These are phyloP conservation scores for Dolichomitus sp. DNA, from an alignment of 2,888 invertebrate species.

Conservation along the genomic window DNA sequence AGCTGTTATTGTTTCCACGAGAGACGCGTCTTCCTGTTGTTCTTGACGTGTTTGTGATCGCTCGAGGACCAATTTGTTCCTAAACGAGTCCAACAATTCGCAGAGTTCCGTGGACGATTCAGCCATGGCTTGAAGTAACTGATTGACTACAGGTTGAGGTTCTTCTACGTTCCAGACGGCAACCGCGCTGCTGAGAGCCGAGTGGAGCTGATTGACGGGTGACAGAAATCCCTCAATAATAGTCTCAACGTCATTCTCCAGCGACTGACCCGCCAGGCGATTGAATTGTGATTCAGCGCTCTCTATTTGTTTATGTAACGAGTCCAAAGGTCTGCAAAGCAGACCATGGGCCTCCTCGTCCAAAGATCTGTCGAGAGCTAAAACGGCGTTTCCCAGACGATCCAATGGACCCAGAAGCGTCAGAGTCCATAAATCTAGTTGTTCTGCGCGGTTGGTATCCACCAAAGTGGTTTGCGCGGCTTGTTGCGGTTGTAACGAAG, in stretches of 20 bases:
- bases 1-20: constrained; percentile 81
- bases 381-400: constrained; percentile 74
- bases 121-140: constrained; percentile 74
- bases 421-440: constrained; percentile 67
- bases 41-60: constrained; percentile 65
- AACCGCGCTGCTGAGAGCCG: constrained; percentile 73
- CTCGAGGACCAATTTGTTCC: constrained; percentile 75
- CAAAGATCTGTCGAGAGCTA: constrained; percentile 73
- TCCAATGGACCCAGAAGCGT: constrained; percentile 74
- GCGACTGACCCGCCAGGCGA: constrained; percentile 74
- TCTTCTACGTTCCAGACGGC: constrained; percentile 70
- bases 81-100: constrained; percentile 74
- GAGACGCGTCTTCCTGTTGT: constrained; percentile 76
- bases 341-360: constrained; percentile 72
- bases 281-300: constrained; percentile 77
- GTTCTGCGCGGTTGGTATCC: constrained; percentile 59
- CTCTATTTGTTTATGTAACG: constrained; percentile 80
- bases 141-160: constrained; percentile 52
- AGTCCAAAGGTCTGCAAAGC: constrained; percentile 79
- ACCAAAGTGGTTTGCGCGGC: constrained; percentile 1
- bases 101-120: constrained; percentile 76
- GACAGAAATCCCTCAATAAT: constrained; percentile 83
- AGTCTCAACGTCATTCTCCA: constrained; percentile 80
- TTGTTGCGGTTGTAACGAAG: constrained; percentile 38
- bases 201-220: constrained; percentile 79